Evolutionary conservation across 2,888 invertebrate species (phyloP), one percentile per base, ranked within the genome.

Genomic region (Pheosia gnoma): DNA sequence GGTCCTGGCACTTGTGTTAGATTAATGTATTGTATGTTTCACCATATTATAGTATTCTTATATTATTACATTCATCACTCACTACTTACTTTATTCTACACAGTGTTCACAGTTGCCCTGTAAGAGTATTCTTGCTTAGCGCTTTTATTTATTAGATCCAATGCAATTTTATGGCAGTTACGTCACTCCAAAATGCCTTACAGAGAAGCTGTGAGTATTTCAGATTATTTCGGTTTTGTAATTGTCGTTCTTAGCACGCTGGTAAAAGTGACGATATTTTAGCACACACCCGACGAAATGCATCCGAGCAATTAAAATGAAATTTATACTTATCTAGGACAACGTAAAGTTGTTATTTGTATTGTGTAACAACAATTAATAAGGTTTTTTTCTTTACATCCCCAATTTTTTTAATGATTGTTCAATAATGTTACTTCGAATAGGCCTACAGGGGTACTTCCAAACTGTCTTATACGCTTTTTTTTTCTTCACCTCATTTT

Each of bases 201-300:
- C 92, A 93, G 92, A 90, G 90, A 87, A 88, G 87, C 91, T 93
- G 91, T 91, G 89, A 82, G 86, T 78, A 65, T 66, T 67, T 69
- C 63, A 60, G 13, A 58, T 6, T n/a, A 47, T n/a, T n/a, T 47
- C n/a, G 9, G 5, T 47, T 47, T 11, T 4, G 5, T n/a, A 5
- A 47, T 47, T 5, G 11, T 47, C 4, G 3, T 47, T 5, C 3
- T 47, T n/a, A 47, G n/a, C n/a, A n/a, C 9, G n/a, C 10, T 43
- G 2, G 10, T 1, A 25, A 25, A 25, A 25, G 25, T 25, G 25
- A 25, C 25, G 25, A 25, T 25, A 25, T 25, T 25, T 25, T 25
- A 25, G 25, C 25, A 25, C 25, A 25, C 25, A 25, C 25, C 25
- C 25, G 25, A 8, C 41, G 41, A 41, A 8, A 8, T 7, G 41